Conservation (phyloP, 2,888 invertebrate species). For the Athripsodes cinereus region DNA sequence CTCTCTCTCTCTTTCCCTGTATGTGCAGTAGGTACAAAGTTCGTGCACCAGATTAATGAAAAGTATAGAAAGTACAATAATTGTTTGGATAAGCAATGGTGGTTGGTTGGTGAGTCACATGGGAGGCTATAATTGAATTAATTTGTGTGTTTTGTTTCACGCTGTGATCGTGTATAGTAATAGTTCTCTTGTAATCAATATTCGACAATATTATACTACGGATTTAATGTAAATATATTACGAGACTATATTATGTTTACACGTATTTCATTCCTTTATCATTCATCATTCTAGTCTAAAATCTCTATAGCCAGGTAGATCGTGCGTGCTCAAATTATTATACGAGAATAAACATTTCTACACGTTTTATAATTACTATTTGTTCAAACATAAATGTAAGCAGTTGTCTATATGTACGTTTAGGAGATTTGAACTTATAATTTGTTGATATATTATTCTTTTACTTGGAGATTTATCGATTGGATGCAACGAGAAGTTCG, state of each 20-base stretch:
- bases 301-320: too few relatives aligned
- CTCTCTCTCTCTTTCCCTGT: neutral
- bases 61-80: slow-evolving; percentile 6
- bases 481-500: neutral
- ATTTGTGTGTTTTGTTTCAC: slow-evolving; percentile 1
- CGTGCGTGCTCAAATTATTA: too few relatives aligned
- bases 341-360: too few relatives aligned
- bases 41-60: slow-evolving; percentile 13
- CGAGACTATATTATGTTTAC: neutral
- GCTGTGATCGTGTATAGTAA: neutral
- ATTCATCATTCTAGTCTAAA: neutral
- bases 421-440: too few relatives aligned
- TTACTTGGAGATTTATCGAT: neutral
- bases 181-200: neutral
- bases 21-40: slow-evolving; percentile 11
- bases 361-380: too few relatives aligned
- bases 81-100: neutral
- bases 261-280: neutral
- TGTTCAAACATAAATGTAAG: too few relatives aligned
- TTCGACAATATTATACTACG: slow-evolving; percentile 1
- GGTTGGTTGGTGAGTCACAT: neutral
- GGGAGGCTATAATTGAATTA: neutral
- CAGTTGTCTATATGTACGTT: too few relatives aligned
- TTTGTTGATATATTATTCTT: neutral
- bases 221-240: neutral